Evolutionary conservation across 2,113 vertebrate species (phyloP).

Genomic region (Diglossa brunneiventris): DNA sequence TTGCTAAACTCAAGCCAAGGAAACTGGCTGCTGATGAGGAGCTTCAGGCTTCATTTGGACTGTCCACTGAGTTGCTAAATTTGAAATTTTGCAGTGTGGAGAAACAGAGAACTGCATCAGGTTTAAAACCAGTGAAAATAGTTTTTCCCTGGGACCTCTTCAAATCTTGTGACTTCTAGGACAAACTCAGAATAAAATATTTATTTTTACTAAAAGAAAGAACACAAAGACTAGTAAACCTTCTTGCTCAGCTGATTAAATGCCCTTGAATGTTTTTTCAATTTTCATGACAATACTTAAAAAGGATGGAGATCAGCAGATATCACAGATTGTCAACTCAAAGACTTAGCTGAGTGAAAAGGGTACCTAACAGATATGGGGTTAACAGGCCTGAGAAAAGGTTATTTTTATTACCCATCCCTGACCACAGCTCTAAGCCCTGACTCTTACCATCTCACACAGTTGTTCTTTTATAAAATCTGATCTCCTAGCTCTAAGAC

Average conservation of each 20-base stretch:
- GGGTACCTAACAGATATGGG: background rate
- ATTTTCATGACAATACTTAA: background rate
- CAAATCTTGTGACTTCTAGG: background rate
- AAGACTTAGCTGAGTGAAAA: background rate
- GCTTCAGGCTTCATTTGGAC: background rate
- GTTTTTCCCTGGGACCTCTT: background rate
- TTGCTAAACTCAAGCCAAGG: background rate
- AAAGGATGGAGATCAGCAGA: background rate
- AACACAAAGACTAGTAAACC: background rate
- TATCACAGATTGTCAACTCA: background rate
- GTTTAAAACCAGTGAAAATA: background rate
- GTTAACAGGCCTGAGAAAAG: background rate
- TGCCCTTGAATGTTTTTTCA: background rate
- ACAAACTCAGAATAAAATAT: background rate
- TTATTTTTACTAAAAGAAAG: background rate
- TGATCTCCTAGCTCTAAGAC: background rate
- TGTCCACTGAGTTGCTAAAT: background rate
- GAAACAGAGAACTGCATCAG: background rate
- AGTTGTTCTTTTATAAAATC: background rate
- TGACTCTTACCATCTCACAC: background rate
- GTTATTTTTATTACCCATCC: background rate
- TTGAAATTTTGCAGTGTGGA: background rate
- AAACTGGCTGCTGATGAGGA: background rate
- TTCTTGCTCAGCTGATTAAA: background rate
- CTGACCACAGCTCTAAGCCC: background rate